phyloP scores from a whole-genome alignment of 2,888 invertebrate species.

The Caenorhabditis imperialis region DNA sequence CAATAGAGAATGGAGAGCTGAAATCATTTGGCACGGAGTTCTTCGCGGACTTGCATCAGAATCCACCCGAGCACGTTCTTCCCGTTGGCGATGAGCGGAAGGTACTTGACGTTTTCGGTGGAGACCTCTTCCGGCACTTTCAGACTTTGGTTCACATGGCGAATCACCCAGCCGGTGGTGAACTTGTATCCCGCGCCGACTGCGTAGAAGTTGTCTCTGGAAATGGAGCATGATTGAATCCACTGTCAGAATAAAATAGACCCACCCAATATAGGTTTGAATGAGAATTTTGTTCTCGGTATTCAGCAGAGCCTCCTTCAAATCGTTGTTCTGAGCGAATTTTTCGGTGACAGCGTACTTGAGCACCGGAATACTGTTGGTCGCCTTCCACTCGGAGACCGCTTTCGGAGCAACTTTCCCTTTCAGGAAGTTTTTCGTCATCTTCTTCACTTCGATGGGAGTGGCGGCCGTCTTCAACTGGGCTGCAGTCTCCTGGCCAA shows the following conservation, averaged over 20 bases:
- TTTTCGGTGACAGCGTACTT: conserved; percentile 64
- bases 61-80: conserved; percentile 55
- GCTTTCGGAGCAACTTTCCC: conserved; percentile 26
- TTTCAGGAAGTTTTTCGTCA: conserved; percentile 26
- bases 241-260: neutral
- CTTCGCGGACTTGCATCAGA: conserved; percentile 37
- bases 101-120: conserved; percentile 25
- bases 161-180: conserved; percentile 39
- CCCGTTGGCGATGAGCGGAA: conserved; percentile 52
- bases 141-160: conserved; percentile 27
- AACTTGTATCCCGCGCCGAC: conserved; percentile 37
- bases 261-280: conserved; percentile 54
- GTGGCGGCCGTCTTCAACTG: conserved; percentile 15
- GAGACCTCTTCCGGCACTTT: conserved; percentile 23
- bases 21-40: conserved; percentile 12
- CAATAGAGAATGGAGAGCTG: no score
- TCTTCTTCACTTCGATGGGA: conserved; percentile 46
- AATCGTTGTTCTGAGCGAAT: conserved; percentile 59
- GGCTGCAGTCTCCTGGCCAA: conserved; percentile 33
- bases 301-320: conserved; percentile 45
- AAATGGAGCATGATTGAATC: neutral
- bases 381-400: conserved; percentile 64
- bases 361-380: conserved; percentile 60
- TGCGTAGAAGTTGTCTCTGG: conserved; percentile 56
- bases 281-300: conserved; percentile 56